phyloP scores from a whole-genome alignment of 1,140 invertebrate species.

The Globodera ellingtonae region DNA sequence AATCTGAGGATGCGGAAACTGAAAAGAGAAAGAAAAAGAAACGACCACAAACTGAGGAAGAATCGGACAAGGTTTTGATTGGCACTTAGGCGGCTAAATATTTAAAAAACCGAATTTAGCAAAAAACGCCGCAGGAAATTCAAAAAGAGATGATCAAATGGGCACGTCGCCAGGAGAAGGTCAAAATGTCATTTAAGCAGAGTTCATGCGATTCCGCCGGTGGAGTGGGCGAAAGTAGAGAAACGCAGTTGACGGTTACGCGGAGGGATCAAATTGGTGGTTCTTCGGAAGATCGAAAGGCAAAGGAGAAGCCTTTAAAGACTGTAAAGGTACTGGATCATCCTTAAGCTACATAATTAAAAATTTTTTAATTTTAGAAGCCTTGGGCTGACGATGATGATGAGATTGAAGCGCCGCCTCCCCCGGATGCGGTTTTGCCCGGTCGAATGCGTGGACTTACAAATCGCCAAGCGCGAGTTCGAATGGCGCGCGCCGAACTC shows the following conservation, averaged over 20 bases:
- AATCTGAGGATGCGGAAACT: neutral
- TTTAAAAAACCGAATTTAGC: constrained; percentile 70
- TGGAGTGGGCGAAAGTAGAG: neutral
- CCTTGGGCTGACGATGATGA: constrained; percentile 61
- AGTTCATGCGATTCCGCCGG: constrained; percentile 21
- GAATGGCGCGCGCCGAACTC: constrained; percentile 20
- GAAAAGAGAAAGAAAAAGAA: constrained; percentile 23
- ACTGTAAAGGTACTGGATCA: constrained; percentile 1
- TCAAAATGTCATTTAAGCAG: constrained; percentile 79
- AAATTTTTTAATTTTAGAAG: constrained; percentile 34
- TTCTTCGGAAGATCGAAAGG: neutral
- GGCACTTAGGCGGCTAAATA: neutral
- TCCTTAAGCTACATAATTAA: neutral
- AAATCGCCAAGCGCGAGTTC: constrained; percentile 20
- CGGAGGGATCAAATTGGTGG: neutral
- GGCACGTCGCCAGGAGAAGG: constrained; percentile 95
- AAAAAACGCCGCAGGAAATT: constrained; percentile 95
- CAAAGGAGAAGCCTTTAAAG: neutral
- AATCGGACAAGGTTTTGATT: neutral
- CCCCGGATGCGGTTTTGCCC: constrained; percentile 42
- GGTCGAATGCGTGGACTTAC: constrained; percentile 34
- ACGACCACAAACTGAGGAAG: neutral
- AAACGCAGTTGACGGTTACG: neutral
- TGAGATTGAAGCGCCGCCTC: constrained; percentile 68
- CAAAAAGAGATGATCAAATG: constrained; percentile 93